These are phyloP conservation scores for Syngnathus typhle DNA, from an alignment of 2,113 vertebrate genomes.

Conservation along the genomic window DNA sequence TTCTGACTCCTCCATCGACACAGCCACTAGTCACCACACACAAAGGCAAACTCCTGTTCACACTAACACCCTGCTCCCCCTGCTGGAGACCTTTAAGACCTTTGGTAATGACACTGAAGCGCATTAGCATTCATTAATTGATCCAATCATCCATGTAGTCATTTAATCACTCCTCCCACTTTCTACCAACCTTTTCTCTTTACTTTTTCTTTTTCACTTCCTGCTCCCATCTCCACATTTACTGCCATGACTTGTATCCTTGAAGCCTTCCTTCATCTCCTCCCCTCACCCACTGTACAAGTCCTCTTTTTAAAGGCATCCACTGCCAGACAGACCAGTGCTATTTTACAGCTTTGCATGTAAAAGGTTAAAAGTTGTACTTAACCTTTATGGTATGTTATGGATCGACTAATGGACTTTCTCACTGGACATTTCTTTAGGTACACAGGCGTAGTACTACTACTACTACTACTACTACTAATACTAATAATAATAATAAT, in stretches of 20 bases:
- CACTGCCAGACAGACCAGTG: not conserved
- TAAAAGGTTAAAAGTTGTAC: constrained; percentile 4
- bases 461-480: too few species aligned
- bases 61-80: constrained; percentile 52
- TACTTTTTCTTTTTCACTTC: not conserved
- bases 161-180: constrained; percentile 46
- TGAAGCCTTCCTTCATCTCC: not conserved
- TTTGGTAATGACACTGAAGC: constrained; percentile 53
- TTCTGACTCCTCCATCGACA: constrained; percentile 59
- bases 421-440: not conserved
- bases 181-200: constrained; percentile 9
- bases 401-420: not conserved
- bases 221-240: constrained; percentile 2
- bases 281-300: not conserved
- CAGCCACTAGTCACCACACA: not conserved
- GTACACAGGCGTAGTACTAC: not conserved
- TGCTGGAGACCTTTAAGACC: constrained; percentile 65
- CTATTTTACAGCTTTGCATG: constrained; percentile 1
- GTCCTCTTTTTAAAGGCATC: not conserved
- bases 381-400: constrained; percentile 6
- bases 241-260: not conserved
- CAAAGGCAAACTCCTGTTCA: constrained; percentile 17
- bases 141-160: constrained; percentile 54
- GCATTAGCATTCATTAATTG: constrained; percentile 61
- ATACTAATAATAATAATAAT: too few species aligned